These are phyloP conservation scores for Columbina picui DNA, from an alignment of 2,113 vertebrate genomes.

Conservation along the genomic window DNA sequence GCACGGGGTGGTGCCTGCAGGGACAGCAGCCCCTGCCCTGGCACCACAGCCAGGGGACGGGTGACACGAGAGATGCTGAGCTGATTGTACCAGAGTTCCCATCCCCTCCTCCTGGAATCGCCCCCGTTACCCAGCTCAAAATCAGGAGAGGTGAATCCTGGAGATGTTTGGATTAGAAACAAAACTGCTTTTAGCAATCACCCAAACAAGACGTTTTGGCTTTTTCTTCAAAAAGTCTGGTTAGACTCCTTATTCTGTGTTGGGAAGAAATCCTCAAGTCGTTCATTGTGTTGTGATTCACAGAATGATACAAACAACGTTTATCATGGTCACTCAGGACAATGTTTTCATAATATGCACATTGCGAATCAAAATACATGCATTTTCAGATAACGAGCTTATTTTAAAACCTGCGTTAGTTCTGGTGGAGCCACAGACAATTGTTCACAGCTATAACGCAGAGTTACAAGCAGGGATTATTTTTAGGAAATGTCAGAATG, in stretches of 20 bases:
- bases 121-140: no score
- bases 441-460: neutral
- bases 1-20: neutral
- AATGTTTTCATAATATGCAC: neutral
- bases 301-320: neutral
- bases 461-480: neutral
- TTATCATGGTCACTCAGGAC: neutral
- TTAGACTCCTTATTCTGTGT: neutral
- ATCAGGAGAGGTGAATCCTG: no score
- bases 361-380: neutral
- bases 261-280: neutral
- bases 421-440: neutral
- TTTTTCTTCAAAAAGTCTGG: neutral
- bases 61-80: neutral
- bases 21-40: neutral
- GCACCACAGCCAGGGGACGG: neutral
- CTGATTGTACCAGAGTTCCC: no score
- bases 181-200: neutral
- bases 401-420: neutral
- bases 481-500: neutral
- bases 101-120: no score
- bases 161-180: neutral
- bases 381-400: neutral
- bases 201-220: neutral
- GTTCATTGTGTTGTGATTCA: neutral